These are phyloP conservation scores for Zele albiditarsus DNA, from an alignment of 2,888 invertebrate genomes.

Conservation along the genomic window DNA sequence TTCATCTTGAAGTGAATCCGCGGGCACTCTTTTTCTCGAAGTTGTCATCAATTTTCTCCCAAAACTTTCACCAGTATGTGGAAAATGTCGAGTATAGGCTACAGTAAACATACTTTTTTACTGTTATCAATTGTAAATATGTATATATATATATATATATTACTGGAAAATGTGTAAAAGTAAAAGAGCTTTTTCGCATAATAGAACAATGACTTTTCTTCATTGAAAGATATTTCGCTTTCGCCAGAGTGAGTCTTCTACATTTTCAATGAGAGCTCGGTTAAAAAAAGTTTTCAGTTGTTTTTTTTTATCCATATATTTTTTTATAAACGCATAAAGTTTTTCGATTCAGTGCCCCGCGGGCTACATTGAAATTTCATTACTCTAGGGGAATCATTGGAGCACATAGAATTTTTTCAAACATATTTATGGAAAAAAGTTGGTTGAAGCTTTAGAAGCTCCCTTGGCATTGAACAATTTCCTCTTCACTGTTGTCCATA, in stretches of 20 bases:
- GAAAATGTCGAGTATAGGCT: not conserved
- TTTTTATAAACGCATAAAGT: constrained; percentile 25
- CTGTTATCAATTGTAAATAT: not conserved
- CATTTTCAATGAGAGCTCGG: not conserved
- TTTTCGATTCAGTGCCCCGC: constrained; percentile 26
- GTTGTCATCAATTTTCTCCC: not conserved
- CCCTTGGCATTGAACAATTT: not conserved
- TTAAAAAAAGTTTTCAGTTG: constrained; percentile 2
- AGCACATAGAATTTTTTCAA: constrained; percentile 27
- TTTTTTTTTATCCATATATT: constrained; percentile 14
- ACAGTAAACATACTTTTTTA: constrained; percentile 6
- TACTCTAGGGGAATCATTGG: constrained; percentile 37
- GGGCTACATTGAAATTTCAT: constrained; percentile 39
- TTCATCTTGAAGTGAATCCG: constrained; percentile 5
- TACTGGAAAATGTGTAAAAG: not conserved
- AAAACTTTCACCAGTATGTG: not conserved
- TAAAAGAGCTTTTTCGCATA: not conserved
- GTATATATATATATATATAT: no score
- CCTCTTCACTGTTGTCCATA: not conserved
- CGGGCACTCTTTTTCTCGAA: not conserved
- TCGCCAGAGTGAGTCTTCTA: not conserved
- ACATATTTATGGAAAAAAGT: constrained; percentile 22
- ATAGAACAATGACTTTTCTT: not conserved
- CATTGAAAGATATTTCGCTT: not conserved
- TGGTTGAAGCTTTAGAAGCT: not conserved